Evolutionary conservation across 2,113 vertebrate genomes (phyloP), one percentile per base, ranked within the genome.

Genomic region (Planiliza haematocheilus): DNA sequence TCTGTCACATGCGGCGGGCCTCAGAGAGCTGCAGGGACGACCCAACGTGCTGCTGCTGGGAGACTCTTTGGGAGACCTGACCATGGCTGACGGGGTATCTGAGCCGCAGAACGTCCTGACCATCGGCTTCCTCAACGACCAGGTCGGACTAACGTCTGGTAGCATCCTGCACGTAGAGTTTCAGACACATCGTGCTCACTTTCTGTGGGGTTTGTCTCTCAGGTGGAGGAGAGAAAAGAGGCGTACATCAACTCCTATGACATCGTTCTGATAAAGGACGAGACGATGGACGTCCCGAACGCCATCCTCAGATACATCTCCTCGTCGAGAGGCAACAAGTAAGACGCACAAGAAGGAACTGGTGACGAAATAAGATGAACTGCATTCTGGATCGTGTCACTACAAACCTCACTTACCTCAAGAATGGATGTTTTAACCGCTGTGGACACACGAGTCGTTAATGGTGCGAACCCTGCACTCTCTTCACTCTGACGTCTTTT

Each of bases 41-140:
- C 93, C 91, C 0, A 97, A 94, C 59, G 81, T 97, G 79, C 82
- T 97, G 77, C 86, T 97, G 69, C 93, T 98, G 50, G 96, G 96
- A 49, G 96, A 97, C 88, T 96, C 96, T 49, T 72, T 96, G 83
- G 96, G 96, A 9, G 96, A 98, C 75, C 94, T 97, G 77, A 95
- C 91, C 0, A 97, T 98, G 96, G 95, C 96, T 0, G 96, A 96
- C 0, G 95, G 96, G 0, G 91, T 96, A n/a, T 75, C 94, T 0
- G 89, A 74, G 0, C 83, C 94, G 24, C 90, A 95, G 80, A 95
- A 95, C 77, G 86, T 96, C 86, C 94, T 97, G 82, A 96, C 94
- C 48, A 86, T 97, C 1, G 96, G 96, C 66, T 97, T 96, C 81
- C 93, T 97, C 39, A 97, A 97, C 0, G 96, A 97, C 86, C 94